Conservation (phyloP, 2,888 invertebrate genomes). For the Diabrotica balteata region DNA sequence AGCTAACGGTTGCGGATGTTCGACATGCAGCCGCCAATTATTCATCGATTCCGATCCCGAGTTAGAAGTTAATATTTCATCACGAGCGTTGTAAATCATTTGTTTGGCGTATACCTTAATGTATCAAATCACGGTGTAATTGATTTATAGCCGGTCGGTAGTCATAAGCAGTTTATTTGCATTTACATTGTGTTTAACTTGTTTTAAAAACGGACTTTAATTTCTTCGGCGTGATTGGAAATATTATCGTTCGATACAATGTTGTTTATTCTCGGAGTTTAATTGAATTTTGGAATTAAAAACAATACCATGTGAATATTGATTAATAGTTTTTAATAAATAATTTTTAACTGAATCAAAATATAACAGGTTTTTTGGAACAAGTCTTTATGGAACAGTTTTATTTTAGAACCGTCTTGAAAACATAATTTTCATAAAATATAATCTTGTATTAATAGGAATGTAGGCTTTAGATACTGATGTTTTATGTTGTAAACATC, state of each 20-base stretch:
- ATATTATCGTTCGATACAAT: slow-evolving; percentile 18
- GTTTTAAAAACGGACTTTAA: slow-evolving; percentile 57
- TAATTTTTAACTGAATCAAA: too few species aligned
- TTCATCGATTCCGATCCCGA: slow-evolving; percentile 38
- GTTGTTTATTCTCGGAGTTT: neutral
- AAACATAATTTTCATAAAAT: too few species aligned
- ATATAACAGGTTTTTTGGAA: too few species aligned
- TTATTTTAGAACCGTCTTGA: too few species aligned
- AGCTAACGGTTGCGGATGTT: slow-evolving; percentile 19
- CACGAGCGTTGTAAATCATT: slow-evolving; percentile 54
- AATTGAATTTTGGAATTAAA: too few species aligned
- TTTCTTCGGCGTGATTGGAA: slow-evolving; percentile 49
- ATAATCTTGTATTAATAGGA: too few species aligned
- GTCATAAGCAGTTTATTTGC: slow-evolving; percentile 61
- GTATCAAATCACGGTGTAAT: slow-evolving; percentile 61
- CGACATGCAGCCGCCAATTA: slow-evolving; percentile 34
- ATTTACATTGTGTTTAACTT: slow-evolving; percentile 60
- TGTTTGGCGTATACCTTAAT: slow-evolving; percentile 58
- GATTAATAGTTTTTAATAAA: too few species aligned
- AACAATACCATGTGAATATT: too few species aligned
- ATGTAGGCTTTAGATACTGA: too few species aligned
- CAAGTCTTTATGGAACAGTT: too few species aligned
- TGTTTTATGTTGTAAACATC: too few species aligned
- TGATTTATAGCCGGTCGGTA: slow-evolving; percentile 59
- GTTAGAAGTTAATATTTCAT: slow-evolving; percentile 59